phyloP scores from a whole-genome alignment of 2,888 invertebrate genomes.

The Sarcophaga carnaria region DNA sequence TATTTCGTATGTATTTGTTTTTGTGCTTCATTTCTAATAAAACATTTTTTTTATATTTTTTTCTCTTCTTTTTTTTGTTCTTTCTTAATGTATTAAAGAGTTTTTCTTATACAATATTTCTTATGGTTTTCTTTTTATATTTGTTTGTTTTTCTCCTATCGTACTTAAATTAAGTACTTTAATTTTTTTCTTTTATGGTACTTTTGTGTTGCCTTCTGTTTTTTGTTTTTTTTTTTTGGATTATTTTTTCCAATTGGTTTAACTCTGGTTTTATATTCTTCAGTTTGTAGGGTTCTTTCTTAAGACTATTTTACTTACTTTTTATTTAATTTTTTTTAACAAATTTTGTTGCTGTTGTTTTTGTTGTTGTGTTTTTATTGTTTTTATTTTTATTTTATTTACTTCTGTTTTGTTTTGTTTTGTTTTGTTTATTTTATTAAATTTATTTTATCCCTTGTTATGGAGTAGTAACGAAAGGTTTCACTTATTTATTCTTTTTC shows the following conservation, averaged over 20 bases:
- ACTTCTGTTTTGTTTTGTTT: not conserved
- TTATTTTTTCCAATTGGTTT: no score
- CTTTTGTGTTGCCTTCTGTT: conserved; percentile 21
- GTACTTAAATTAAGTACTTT: no score
- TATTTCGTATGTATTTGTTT: not conserved
- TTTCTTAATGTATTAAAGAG: not conserved
- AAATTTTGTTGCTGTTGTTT: not conserved
- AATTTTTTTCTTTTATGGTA: not conserved
- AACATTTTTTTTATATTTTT: conserved; percentile 36
- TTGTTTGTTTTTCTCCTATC: not conserved
- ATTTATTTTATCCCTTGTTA: conserved; percentile 67
- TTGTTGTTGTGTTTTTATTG: conserved; percentile 1
- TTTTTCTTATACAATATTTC: conserved; percentile 5
- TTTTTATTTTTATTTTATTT: not conserved
- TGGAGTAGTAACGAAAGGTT: conserved; percentile 68
- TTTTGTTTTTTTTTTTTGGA: not conserved
- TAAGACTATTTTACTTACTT: not conserved
- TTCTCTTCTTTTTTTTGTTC: not conserved
- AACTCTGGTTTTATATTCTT: no score
- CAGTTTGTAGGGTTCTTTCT: conserved; percentile 30
- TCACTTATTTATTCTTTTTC: conserved; percentile 47
- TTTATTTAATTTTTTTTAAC: conserved; percentile 17
- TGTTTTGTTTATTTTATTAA: conserved; percentile 2
- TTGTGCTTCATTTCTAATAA: conserved; percentile 57
- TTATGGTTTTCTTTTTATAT: conserved; percentile 17